Conservation (phyloP, 2,113 vertebrate species). For the Oncorhynchus gorbuscha region DNA sequence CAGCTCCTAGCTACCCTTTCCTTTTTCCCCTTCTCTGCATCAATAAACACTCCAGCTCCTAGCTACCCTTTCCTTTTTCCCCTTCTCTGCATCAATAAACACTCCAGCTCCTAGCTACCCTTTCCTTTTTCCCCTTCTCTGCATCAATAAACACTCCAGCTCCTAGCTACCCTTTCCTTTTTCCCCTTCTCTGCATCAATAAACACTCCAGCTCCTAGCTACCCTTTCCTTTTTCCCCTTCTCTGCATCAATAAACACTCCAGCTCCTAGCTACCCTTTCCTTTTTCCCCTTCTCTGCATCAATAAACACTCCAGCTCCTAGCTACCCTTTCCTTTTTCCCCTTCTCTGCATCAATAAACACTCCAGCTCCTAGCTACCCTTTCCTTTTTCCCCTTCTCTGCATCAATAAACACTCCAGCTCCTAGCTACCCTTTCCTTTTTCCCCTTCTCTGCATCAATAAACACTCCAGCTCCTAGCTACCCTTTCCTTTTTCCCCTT, state of each 20-base stretch:
- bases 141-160: too few relatives aligned
- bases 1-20: slow-evolving; percentile 35
- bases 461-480: slow-evolving; percentile 32
- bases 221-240: slow-evolving; percentile 36
- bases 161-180: slow-evolving; percentile 29
- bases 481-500: slow-evolving; percentile 36
- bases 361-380: slow-evolving; percentile 35
- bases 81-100: too few relatives aligned
- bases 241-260: too few relatives aligned
- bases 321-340: slow-evolving; percentile 29
- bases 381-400: slow-evolving; percentile 32
- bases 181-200: too few relatives aligned
- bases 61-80: slow-evolving; percentile 29
- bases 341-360: too few relatives aligned
- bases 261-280: slow-evolving; percentile 35
- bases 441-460: too few relatives aligned
- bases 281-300: too few relatives aligned
- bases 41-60: slow-evolving; percentile 41
- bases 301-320: slow-evolving; percentile 41
- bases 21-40: too few relatives aligned
- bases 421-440: slow-evolving; percentile 29
- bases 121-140: slow-evolving; percentile 32
- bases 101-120: slow-evolving; percentile 35
- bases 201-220: slow-evolving; percentile 32
- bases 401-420: too few relatives aligned